Percentiles rank a stretch among this genome's conserved stretches.
Evolutionary conservation across 2,888 invertebrate species (phyloP).

Genomic region (Andrena trimmerana): DNA sequence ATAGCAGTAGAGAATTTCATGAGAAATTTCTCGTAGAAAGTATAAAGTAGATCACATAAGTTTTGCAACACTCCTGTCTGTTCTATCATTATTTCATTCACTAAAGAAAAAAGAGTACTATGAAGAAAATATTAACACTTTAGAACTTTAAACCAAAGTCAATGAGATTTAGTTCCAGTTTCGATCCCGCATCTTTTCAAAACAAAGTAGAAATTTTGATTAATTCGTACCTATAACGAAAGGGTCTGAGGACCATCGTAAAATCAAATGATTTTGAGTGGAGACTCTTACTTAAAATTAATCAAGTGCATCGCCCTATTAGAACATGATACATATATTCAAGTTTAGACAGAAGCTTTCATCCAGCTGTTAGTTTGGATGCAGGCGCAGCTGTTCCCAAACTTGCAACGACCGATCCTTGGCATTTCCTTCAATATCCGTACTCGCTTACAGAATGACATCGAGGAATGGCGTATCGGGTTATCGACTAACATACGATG

Average conservation of each 20-base stretch:
- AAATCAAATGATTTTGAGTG: background rate
- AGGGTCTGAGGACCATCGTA: background rate
- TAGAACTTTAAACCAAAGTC: too few species aligned
- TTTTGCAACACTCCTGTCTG: too few species aligned
- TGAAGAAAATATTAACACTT: too few species aligned
- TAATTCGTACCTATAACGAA: background rate
- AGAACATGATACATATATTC: constrained; percentile 34
- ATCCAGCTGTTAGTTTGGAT: constrained; percentile 58
- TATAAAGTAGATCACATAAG: too few species aligned
- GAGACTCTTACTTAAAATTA: constrained; percentile 19
- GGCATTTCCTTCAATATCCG: constrained; percentile 43
- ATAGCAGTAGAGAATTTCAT: too few species aligned
- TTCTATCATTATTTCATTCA: too few species aligned
- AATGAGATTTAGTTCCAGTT: too few species aligned
- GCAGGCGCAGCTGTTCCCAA: constrained; percentile 62
- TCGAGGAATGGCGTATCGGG: constrained; percentile 39
- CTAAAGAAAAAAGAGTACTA: too few species aligned
- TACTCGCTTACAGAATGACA: constrained; percentile 48
- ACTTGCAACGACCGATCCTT: constrained; percentile 55
- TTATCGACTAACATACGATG: constrained; percentile 35
- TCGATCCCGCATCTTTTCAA: too few species aligned
- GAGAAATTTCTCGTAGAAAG: too few species aligned
- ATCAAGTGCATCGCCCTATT: background rate
- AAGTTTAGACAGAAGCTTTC: constrained; percentile 38
- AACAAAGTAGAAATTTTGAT: too few species aligned